These are phyloP conservation scores for Drosophila erecta DNA, from an alignment of 1,140 invertebrate genomes.

Conservation along the genomic window DNA sequence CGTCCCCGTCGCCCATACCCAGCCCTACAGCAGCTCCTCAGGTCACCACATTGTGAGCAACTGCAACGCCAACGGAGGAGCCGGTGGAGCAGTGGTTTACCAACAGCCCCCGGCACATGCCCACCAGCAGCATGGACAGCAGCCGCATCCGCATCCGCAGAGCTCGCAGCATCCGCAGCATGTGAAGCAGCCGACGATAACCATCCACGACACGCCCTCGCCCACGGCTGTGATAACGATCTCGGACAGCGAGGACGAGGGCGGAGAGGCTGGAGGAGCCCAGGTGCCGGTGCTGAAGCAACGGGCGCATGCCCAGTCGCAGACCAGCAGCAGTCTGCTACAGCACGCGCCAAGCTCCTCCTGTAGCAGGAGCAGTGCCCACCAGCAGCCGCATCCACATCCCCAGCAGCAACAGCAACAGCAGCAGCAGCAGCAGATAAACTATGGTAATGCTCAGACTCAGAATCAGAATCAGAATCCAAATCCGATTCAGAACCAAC, in stretches of 20 bases:
- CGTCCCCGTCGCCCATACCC: conserved; percentile 60
- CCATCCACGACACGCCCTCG: conserved; percentile 96
- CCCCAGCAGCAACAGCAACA: conserved; percentile 47
- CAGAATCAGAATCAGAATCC: conserved; percentile 37
- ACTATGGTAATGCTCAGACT: conserved; percentile 73
- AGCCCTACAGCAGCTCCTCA: conserved; percentile 57
- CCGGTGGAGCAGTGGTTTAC: conserved; percentile 71
- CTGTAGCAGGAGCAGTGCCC: conserved; percentile 40
- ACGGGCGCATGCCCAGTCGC: conserved; percentile 84
- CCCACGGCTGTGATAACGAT: conserved; percentile 96
- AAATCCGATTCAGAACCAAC: conserved; percentile 55
- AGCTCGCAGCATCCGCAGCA: conserved; percentile 78
- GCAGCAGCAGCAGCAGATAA: conserved; percentile 65
- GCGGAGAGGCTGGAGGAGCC: conserved; percentile 83
- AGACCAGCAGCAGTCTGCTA: conserved; percentile 83
- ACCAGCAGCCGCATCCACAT: conserved; percentile 48
- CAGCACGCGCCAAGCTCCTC: conserved; percentile 61
- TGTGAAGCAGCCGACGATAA: conserved; percentile 88
- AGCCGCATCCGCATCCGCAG: conserved; percentile 71
- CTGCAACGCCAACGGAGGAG: conserved; percentile 57
- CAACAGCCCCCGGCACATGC: conserved; percentile 65
- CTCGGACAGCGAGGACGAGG: conserved; percentile 97
- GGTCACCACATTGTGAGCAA: conserved; percentile 73
- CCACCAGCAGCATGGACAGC: conserved; percentile 69
- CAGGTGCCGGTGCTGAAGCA: conserved; percentile 76